These are phyloP conservation scores for Serripes groenlandicus DNA, from an alignment of 2,888 invertebrate species.

Conservation along the genomic window DNA sequence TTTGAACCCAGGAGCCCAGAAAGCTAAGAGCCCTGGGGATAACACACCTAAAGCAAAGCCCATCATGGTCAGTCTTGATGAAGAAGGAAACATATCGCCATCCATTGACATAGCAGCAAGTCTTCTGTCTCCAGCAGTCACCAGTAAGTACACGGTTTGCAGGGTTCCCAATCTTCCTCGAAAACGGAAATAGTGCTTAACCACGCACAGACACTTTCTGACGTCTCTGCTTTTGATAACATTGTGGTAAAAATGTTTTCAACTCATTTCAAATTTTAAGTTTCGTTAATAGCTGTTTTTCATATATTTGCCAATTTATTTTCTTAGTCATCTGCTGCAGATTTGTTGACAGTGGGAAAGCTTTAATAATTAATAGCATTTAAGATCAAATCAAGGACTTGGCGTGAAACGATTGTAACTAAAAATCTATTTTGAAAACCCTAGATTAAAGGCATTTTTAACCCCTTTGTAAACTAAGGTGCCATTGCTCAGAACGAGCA, in stretches of 20 bases:
- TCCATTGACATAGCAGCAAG: background rate
- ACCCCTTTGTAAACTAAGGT: too few relatives aligned
- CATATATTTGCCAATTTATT: background rate
- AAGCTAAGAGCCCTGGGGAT: constrained; percentile 17
- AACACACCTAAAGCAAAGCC: constrained; percentile 6
- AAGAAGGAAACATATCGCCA: constrained; percentile 6
- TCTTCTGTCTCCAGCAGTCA: background rate
- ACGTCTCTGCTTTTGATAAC: background rate
- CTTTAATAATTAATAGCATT: too few relatives aligned
- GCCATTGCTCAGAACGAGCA: too few relatives aligned
- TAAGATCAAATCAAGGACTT: too few relatives aligned
- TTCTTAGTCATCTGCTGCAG: background rate
- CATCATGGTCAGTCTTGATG: constrained; percentile 36
- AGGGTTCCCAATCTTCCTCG: too few relatives aligned
- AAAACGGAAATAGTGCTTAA: too few relatives aligned
- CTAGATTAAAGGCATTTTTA: too few relatives aligned
- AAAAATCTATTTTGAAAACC: too few relatives aligned
- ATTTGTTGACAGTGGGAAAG: too few relatives aligned
- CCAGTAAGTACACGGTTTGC: background rate
- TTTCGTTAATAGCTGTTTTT: background rate
- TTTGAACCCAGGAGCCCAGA: constrained; percentile 67
- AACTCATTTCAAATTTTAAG: too few relatives aligned
- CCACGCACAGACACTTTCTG: too few relatives aligned
- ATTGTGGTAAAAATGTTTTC: background rate
- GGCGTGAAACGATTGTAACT: too few relatives aligned